phyloP scores from a whole-genome alignment of 2,113 vertebrate genomes.

The Leucosticte australis region DNA sequence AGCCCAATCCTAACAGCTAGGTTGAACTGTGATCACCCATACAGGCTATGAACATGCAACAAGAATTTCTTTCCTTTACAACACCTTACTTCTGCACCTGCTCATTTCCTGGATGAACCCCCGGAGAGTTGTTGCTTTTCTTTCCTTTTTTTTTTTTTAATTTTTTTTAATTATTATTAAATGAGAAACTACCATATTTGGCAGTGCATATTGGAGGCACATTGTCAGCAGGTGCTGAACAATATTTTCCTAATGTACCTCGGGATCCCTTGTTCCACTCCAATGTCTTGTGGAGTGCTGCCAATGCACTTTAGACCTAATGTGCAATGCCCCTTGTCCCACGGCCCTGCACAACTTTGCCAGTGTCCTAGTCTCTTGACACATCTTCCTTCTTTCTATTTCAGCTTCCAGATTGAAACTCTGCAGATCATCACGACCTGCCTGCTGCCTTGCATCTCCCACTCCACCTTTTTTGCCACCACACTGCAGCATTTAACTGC shows the following conservation, averaged over 20 bases:
- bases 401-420: neutral
- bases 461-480: neutral
- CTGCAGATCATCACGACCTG: neutral
- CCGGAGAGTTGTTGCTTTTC: neutral
- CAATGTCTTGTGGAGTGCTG: constrained; percentile 6
- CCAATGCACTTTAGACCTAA: constrained; percentile 10
- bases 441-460: neutral
- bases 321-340: neutral
- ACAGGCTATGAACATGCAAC: neutral
- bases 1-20: neutral
- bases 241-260: constrained; percentile 41
- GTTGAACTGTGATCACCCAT: neutral
- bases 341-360: neutral
- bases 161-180: neutral
- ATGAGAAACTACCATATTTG: neutral
- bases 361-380: neutral
- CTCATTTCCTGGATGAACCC: neutral
- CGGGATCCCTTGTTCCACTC: neutral
- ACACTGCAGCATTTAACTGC: neutral
- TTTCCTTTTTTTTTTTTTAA: no score
- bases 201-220: neutral
- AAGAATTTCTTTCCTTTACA: neutral
- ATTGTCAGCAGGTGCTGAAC: constrained; percentile 10
- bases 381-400: neutral
- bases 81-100: neutral